Evolutionary conservation across 2,113 vertebrate genomes (phyloP).

Genomic region (Arizona elegans): DNA sequence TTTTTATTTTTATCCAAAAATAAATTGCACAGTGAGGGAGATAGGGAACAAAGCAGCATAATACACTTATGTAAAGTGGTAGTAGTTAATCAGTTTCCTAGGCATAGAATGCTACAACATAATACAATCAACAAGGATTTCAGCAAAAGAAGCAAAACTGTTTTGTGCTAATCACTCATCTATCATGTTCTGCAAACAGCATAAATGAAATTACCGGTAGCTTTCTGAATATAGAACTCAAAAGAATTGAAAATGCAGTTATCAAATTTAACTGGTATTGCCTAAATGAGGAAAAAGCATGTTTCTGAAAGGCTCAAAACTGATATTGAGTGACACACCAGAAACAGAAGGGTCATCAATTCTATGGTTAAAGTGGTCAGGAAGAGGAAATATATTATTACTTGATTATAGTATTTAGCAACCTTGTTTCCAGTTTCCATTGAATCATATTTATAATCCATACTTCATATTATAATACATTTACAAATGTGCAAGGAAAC

Average conservation of each 20-base stretch:
- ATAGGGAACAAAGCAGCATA: slow-evolving; percentile 73
- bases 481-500: background rate
- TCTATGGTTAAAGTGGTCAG: slow-evolving; percentile 24
- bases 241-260: slow-evolving; percentile 43
- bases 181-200: slow-evolving; percentile 50
- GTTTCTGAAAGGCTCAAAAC: slow-evolving; percentile 39
- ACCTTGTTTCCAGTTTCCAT: background rate
- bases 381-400: slow-evolving; percentile 13
- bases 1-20: slow-evolving; percentile 64
- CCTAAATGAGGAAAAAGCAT: slow-evolving; percentile 44
- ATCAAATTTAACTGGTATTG: slow-evolving; percentile 43
- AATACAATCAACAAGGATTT: slow-evolving; percentile 49
- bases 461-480: background rate
- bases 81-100: slow-evolving; percentile 63
- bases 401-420: accelerated
- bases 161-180: slow-evolving; percentile 54
- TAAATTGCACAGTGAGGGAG: slow-evolving; percentile 67
- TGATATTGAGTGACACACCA: slow-evolving; percentile 42
- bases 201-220: slow-evolving; percentile 40
- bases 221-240: slow-evolving; percentile 57
- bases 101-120: slow-evolving; percentile 64
- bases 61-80: slow-evolving; percentile 67
- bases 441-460: background rate
- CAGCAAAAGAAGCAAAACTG: slow-evolving; percentile 36
- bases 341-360: slow-evolving; percentile 47